A percentile compares a stretch with the other conserved stretches of the same genome.
phyloP scores from a whole-genome alignment of 2,797 vertebrate species.

The Propithecus deckenii region DNA sequence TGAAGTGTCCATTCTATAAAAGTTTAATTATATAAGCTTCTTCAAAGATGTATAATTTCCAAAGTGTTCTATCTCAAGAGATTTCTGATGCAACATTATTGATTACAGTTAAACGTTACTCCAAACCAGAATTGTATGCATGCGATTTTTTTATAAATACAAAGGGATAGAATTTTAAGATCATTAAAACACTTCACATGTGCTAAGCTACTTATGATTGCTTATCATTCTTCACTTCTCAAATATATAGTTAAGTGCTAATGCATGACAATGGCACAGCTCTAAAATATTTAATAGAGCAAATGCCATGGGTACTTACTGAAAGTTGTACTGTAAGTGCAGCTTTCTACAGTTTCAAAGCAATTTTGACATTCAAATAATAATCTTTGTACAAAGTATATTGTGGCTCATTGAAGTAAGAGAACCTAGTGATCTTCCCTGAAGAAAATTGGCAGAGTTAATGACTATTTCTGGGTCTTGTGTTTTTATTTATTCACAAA shows the following conservation, averaged over 20 bases:
- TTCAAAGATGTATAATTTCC: slow-evolving; percentile 63
- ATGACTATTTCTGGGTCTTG: background rate
- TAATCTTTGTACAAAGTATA: background rate
- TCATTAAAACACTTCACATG: background rate
- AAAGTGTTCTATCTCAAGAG: slow-evolving; percentile 60
- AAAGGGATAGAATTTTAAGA: background rate
- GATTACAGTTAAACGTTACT: slow-evolving; percentile 38
- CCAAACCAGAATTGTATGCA: slow-evolving; percentile 38
- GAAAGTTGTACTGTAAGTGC: too few relatives aligned
- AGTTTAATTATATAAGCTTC: slow-evolving; percentile 68
- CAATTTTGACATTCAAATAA: background rate
- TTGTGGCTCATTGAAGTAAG: background rate
- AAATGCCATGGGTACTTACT: background rate
- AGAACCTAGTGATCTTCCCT: background rate
- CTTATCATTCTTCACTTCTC: background rate
- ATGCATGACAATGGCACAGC: background rate
- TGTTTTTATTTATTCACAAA: background rate
- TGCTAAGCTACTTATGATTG: background rate
- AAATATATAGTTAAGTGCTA: background rate
- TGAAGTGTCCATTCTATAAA: slow-evolving; percentile 72
- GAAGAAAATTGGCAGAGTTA: background rate
- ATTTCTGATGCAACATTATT: slow-evolving; percentile 65
- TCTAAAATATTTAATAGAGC: background rate
- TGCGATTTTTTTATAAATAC: slow-evolving; percentile 46
- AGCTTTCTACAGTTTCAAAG: background rate